phyloP scores from a whole-genome alignment of 2,888 invertebrate species.

The Saturnia pavonia region DNA sequence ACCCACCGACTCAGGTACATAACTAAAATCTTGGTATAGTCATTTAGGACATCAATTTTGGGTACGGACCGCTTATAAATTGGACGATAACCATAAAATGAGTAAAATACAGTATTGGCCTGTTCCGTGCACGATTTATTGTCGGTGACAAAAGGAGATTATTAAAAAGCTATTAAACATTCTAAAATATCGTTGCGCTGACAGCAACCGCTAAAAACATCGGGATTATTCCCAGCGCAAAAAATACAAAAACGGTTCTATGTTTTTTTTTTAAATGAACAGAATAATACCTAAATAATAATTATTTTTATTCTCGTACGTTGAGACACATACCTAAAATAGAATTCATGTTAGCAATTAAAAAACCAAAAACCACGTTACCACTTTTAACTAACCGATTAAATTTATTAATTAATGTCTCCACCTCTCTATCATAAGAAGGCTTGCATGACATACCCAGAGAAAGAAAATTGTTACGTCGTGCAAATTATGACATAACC shows the following conservation, averaged over 20 bases:
- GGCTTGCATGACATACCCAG: too few species aligned
- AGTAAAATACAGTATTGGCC: constrained; percentile 18
- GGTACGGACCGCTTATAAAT: constrained; percentile 22
- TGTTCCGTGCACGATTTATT: constrained; percentile 22
- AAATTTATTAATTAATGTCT: too few species aligned
- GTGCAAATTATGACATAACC: too few species aligned
- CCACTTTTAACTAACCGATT: neutral
- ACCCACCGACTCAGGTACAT: constrained; percentile 7
- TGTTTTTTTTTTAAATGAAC: too few species aligned
- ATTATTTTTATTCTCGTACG: neutral
- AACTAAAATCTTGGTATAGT: constrained; percentile 19
- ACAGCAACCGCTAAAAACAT: neutral
- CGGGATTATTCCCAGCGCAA: neutral
- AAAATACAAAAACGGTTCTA: neutral
- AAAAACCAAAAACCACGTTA: neutral
- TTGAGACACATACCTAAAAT: neutral
- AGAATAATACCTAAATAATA: too few species aligned
- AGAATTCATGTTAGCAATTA: neutral
- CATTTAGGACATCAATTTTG: constrained; percentile 20
- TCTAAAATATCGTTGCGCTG: constrained; percentile 18
- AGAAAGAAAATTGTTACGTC: too few species aligned
- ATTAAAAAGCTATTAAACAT: constrained; percentile 21
- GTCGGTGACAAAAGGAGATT: constrained; percentile 19
- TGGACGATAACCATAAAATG: constrained; percentile 21
- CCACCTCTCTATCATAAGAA: too few species aligned